A percentile compares a stretch with the other conserved stretches of the same genome.
Conservation (phyloP, 2,888 invertebrate species). For the Spodoptera littoralis region DNA sequence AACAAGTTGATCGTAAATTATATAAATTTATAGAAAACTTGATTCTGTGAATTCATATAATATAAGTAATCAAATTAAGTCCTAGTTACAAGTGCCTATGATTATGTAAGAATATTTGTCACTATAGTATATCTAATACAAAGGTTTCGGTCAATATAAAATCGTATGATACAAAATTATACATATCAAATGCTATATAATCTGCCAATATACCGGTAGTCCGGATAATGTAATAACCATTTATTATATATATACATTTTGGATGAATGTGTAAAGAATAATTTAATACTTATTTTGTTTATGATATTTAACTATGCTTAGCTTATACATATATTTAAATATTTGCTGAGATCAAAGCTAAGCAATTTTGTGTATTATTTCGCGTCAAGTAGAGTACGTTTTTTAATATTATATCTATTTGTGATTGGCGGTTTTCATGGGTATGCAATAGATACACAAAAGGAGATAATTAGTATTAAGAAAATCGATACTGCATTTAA, state of each 20-base stretch:
- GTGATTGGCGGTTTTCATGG: not conserved
- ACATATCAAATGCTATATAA: constrained; percentile 25
- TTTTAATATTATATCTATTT: no score
- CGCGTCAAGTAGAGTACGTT: not conserved
- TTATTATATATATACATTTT: no score
- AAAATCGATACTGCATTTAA: no score
- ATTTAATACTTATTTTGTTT: not conserved
- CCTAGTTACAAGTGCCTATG: constrained; percentile 28
- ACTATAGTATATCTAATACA: not conserved
- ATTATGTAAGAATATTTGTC: constrained; percentile 3
- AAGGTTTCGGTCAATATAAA: constrained; percentile 11
- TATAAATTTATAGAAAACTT: not conserved
- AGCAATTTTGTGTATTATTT: constrained; percentile 2
- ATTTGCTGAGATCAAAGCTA: not conserved
- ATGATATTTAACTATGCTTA: not conserved
- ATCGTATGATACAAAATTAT: constrained; percentile 23
- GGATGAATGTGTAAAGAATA: no score
- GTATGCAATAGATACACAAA: not conserved
- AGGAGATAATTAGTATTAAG: no score
- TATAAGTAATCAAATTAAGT: no score
- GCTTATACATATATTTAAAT: no score
- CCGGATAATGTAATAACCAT: not conserved
- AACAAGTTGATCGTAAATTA: not conserved
- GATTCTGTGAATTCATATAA: no score
- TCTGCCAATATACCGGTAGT: no score